Conservation (phyloP, 2,113 vertebrate genomes). For the Panthera tigris region DNA sequence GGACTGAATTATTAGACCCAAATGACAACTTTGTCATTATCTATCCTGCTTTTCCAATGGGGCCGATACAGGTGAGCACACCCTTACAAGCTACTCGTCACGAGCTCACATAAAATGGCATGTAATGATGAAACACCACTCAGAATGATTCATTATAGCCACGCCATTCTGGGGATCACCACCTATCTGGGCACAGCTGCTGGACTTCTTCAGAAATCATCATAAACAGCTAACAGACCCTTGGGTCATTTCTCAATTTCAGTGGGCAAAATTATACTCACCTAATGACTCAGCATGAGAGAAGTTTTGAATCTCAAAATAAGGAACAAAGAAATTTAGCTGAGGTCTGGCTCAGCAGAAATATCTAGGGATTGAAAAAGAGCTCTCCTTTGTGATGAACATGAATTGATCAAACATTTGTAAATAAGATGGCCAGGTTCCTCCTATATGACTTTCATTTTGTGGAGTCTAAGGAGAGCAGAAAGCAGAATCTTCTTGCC, state of each 20-base stretch:
- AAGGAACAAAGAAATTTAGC: neutral
- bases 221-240: neutral
- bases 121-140: neutral
- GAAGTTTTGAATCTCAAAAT: neutral
- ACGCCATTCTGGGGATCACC: neutral
- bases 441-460: neutral
- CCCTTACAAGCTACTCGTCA: neutral
- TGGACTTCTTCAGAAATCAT: neutral
- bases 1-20: neutral
- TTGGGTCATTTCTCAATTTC: neutral
- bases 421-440: neutral
- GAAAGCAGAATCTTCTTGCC: conserved; percentile 10
- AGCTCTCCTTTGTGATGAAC: neutral
- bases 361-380: neutral
- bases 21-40: neutral
- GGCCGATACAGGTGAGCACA: neutral
- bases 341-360: neutral
- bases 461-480: neutral
- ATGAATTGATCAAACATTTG: neutral
- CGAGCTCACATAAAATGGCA: neutral
- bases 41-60: neutral
- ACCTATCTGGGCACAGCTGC: neutral
- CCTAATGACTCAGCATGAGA: neutral
- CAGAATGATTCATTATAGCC: neutral
- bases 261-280: neutral